Conservation (phyloP, 2,113 vertebrate genomes). For the Martes martes region DNA sequence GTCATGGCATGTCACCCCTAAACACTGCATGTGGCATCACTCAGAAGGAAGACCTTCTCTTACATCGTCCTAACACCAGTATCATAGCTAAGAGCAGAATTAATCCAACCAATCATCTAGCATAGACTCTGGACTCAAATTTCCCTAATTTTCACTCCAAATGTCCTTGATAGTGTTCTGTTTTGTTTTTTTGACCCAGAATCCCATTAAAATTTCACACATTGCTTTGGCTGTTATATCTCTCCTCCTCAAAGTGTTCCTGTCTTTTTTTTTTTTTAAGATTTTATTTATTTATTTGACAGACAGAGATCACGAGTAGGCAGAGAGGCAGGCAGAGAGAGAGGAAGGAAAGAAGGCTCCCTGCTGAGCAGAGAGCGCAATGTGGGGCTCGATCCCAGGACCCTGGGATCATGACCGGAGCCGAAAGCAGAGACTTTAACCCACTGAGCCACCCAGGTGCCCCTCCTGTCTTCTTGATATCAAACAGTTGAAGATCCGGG, state of each 20-base stretch:
- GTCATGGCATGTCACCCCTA: neutral
- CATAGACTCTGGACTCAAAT: neutral
- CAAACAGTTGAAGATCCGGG: neutral
- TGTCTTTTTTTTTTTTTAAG: neutral
- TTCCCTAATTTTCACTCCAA: neutral
- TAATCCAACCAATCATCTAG: neutral
- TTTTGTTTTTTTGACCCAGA: neutral
- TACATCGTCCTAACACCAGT: rapidly evolving
- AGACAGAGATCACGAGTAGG: too few relatives aligned
- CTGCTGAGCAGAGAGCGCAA: too few relatives aligned
- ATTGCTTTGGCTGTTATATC: rapidly evolving
- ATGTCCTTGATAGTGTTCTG: neutral
- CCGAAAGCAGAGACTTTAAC: too few relatives aligned
- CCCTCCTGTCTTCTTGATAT: neutral
- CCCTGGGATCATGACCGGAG: too few relatives aligned
- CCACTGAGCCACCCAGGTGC: too few relatives aligned
- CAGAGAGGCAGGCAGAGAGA: too few relatives aligned
- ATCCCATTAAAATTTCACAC: neutral
- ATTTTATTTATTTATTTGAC: too few relatives aligned
- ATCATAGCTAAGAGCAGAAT: neutral
- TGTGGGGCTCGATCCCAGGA: too few relatives aligned
- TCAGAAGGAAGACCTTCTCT: neutral
- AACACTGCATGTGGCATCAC: too few relatives aligned
- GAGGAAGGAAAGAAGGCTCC: too few relatives aligned
- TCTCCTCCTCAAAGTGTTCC: neutral